Conservation (phyloP, 2,113 vertebrate genomes). For the Apus apus region DNA sequence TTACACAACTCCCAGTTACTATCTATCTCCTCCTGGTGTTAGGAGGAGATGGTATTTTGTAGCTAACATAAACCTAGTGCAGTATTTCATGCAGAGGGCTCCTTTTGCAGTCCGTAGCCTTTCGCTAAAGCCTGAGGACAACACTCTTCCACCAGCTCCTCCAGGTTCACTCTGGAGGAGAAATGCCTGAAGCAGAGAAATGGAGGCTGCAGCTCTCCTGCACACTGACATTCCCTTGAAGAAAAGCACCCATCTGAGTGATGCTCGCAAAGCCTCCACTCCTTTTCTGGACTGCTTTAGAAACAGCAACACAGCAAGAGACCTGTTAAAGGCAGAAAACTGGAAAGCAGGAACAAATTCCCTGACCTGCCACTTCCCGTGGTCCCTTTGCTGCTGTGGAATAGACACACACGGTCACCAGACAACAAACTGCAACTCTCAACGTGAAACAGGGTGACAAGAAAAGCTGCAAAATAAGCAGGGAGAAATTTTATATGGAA, state of each 20-base stretch:
- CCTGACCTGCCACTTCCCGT: neutral
- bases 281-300: neutral
- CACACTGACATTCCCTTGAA: neutral
- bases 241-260: neutral
- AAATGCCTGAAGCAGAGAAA: neutral
- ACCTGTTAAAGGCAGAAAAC: neutral
- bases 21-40: neutral
- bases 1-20: neutral
- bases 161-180: neutral
- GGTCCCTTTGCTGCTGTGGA: neutral
- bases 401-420: accelerated
- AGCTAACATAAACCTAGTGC: neutral
- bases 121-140: neutral
- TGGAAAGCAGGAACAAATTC: neutral
- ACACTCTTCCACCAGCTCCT: neutral
- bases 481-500: neutral
- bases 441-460: accelerated
- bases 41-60: neutral
- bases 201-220: neutral
- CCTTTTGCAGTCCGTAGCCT: neutral
- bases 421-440: neutral
- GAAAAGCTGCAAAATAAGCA: neutral
- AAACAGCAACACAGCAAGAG: neutral
- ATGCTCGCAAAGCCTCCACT: neutral
- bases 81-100: neutral